Conservation (phyloP, 2,888 invertebrate genomes). For the Allolobophora icterica region DNA sequence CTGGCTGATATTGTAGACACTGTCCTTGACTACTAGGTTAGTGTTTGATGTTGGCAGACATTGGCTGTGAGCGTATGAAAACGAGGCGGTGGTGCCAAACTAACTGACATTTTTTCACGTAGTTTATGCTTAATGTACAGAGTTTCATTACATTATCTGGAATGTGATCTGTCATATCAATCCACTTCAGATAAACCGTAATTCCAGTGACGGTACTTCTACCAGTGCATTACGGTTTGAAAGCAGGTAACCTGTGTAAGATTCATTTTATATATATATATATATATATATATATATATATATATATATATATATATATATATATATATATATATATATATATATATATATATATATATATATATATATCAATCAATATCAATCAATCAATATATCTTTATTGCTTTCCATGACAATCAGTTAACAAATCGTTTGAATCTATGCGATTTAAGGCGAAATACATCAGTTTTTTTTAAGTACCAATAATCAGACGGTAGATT, state of each 20-base stretch:
- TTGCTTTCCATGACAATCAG: too few species aligned
- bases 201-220: background rate
- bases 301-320: constrained; percentile 15
- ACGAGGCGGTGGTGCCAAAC: background rate
- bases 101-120: background rate
- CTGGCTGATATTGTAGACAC: too few species aligned
- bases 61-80: background rate
- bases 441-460: too few species aligned
- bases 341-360: too few species aligned
- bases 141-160: constrained; percentile 8
- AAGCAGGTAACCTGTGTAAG: background rate
- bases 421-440: too few species aligned
- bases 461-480: too few species aligned
- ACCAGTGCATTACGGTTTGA: background rate
- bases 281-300: constrained; percentile 28
- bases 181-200: background rate
- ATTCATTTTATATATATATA: constrained; percentile 21
- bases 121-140: background rate
- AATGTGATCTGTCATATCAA: background rate
- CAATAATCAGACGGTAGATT: too few species aligned
- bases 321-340: background rate
- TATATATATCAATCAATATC: too few species aligned
- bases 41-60: background rate
- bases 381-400: too few species aligned
- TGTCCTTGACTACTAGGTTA: background rate